Percentiles rank a stretch among this genome's conserved stretches.
Conservation (phyloP, 2,113 vertebrate species). For the Apodemus speciosus region DNA sequence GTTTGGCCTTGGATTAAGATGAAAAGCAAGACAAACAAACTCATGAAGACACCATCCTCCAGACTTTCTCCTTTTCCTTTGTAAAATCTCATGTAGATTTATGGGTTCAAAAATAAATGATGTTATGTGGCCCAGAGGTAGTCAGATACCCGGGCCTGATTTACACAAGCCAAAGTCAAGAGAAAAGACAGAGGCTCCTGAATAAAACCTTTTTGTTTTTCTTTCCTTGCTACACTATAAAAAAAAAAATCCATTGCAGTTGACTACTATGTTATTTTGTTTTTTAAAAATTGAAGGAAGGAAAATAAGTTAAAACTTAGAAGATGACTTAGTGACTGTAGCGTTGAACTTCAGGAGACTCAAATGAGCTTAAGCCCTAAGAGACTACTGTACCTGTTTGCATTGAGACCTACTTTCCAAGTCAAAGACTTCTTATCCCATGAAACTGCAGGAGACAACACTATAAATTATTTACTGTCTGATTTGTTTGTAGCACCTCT, state of each 20-base stretch:
- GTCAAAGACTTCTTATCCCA: background rate
- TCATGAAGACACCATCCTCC: background rate
- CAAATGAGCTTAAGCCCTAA: background rate
- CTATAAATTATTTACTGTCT: conserved; percentile 25
- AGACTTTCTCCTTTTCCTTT: background rate
- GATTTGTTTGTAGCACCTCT: conserved; percentile 12
- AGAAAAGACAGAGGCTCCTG: background rate
- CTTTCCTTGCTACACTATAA: background rate
- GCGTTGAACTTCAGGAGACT: background rate
- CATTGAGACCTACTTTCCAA: background rate
- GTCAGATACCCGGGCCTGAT: background rate
- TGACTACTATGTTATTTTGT: conserved; percentile 23
- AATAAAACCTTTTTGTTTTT: background rate
- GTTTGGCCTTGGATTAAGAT: conserved; percentile 10
- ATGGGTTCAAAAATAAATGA: background rate
- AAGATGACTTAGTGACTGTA: background rate
- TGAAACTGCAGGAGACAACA: background rate
- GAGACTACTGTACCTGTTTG: background rate
- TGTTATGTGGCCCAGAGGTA: background rate
- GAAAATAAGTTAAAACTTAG: conserved; percentile 29
- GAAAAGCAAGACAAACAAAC: background rate
- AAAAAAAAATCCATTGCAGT: conserved; percentile 18
- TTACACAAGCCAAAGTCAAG: background rate
- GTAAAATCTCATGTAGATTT: background rate
- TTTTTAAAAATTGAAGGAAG: background rate